phyloP scores from a whole-genome alignment of 2,888 invertebrate genomes.

The Torymus aiolomorphi region DNA sequence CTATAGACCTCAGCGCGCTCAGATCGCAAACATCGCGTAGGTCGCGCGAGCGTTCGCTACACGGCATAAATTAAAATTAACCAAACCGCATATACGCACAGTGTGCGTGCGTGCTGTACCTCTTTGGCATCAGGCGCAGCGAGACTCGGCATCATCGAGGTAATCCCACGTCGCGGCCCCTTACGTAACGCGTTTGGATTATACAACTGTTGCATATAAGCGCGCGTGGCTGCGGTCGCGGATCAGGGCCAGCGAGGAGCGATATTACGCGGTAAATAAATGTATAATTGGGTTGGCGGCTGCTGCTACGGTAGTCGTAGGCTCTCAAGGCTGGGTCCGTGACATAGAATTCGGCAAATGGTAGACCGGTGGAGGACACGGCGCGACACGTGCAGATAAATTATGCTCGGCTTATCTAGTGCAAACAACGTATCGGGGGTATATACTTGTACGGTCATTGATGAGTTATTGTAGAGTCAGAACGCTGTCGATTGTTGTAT shows the following conservation, averaged over 20 bases:
- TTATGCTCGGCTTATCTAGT: too few relatives aligned
- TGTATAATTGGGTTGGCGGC: slow-evolving; percentile 69
- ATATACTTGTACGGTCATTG: too few relatives aligned
- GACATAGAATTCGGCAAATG: slow-evolving; percentile 66
- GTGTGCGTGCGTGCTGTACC: neutral
- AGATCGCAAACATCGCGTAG: too few relatives aligned
- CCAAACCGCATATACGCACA: too few relatives aligned
- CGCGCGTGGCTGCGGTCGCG: slow-evolving; percentile 55
- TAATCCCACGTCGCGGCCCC: slow-evolving; percentile 23
- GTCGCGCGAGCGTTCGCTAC: too few relatives aligned
- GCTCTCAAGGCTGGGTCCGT: slow-evolving; percentile 69
- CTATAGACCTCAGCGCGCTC: too few relatives aligned
- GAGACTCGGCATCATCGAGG: slow-evolving; percentile 1
- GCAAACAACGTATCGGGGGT: too few relatives aligned
- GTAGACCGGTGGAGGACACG: too few relatives aligned
- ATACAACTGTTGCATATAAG: slow-evolving; percentile 68
- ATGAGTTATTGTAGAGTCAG: too few relatives aligned
- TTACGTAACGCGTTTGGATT: slow-evolving; percentile 65
- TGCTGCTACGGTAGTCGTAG: slow-evolving; percentile 59
- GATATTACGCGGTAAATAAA: slow-evolving; percentile 71
- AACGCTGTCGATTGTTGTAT: too few relatives aligned
- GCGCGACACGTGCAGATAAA: too few relatives aligned
- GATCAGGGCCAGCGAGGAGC: slow-evolving; percentile 68
- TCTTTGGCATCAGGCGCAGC: slow-evolving; percentile 19
- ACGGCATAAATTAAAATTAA: too few relatives aligned